Base-by-base conservation (phyloP, 2,113 vertebrate genomes). In the Sterna hirundo region DNA sequence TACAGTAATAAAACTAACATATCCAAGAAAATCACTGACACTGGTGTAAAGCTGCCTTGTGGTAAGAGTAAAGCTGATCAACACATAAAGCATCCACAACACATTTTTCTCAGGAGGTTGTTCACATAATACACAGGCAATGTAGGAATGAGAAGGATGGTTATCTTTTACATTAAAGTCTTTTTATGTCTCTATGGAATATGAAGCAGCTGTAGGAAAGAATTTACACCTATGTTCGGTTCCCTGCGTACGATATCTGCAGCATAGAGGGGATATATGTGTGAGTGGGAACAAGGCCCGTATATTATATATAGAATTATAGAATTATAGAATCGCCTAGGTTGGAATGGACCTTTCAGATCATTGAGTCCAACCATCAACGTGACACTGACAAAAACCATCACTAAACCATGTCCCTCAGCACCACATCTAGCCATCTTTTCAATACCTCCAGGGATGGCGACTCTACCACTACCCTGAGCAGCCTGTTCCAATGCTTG, bases 101-200 rank as follows among this genome's bases (percentile, higher is more conserved):
- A 47, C 55, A 55, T 93, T 86, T 91, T 91, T 79, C 90, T 93
- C 66, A 42, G 75, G 87, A 94, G 87, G 81, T 54, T 88, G 71
- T 88, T 94, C 88, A 54, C 42, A 46, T 81, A 84, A 78, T 49
- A 71, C 2, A 4, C 46, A 82, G 23, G 7, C 0, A 0, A 91
- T 22, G 62, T 62, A 42, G 82, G 82, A 94, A 94, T 49, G 84
- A 76, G 69, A 90, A 64, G 42, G 72, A 32, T 61, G 72, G 92
- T 93, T 86, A 86, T 91, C 69, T 75, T 96, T 85, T 71, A 51
- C 76, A 68, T 78, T 89, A 52, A 92, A 88, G 57, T 60, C 47
- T 76, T 94, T 92, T 91, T 87, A 75, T 72, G 74, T 68, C 69
- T 79, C 78, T 51, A 68, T 42, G 49, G 77, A 93, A 95, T 76